Base-by-base conservation (phyloP, 2,888 invertebrate species). In the Uropetala carovei region DNA sequence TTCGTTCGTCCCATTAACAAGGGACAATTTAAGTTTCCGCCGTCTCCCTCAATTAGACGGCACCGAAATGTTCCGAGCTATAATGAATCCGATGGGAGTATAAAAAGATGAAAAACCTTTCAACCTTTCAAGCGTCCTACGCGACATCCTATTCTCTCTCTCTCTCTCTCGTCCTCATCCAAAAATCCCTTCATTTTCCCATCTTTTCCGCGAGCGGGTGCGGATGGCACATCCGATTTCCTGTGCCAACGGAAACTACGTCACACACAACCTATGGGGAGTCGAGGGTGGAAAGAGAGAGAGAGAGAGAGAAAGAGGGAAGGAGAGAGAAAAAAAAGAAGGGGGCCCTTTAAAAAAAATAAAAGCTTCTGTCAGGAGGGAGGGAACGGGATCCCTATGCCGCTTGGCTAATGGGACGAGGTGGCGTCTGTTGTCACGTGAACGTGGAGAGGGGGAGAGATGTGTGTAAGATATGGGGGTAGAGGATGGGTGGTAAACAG, bases 41-140 rank as follows among this genome's bases (percentile, higher is more conserved):
- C 75, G 22, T 75, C 27, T 75, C 75, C 27, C 75, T 75, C 75
- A 75, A 75, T 75, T 75, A 75, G 75, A 13, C 75, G 27, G 22
- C 22, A 27, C 27, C 22, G 9, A 75, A 22, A 75, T 27, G 22
- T 75, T 11, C 75, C 27, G 22, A 75, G 75, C n/a, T 68, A 22
- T 75, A 75, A 75, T 75, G 75, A 27, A 75, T 75, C 27, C 22
- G 27, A 22, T 27, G 75, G 27, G n/a, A 14, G 13, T 7, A 75
- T 22, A 75, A 27, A 27, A 75, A 22, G 27, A 27, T 16, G 14
- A 60, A 5, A 9, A 18, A 60, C 4, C 22, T 10, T 27, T 27
- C 75, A 75, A 75, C 27, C 22, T 22, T 75, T 75, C 27, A 75
- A 22, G 22, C 22, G 22, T 43, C 22, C 11, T 75, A 27, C 75